These are phyloP conservation scores for Colletes gigas DNA, from an alignment of 1,140 invertebrate genomes.

Conservation along the genomic window DNA sequence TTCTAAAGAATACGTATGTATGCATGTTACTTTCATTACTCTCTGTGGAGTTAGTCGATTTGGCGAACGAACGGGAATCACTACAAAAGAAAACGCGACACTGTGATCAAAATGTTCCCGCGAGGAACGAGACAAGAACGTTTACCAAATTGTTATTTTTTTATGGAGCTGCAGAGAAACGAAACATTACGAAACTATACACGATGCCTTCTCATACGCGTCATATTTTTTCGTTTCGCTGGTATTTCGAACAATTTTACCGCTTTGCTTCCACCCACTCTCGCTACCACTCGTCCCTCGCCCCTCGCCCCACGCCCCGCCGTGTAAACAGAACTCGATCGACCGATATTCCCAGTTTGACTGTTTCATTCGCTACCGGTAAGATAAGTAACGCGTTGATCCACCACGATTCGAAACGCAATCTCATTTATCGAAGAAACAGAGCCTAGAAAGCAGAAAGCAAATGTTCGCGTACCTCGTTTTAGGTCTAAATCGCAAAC, in stretches of 20 bases:
- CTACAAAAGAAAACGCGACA: neutral
- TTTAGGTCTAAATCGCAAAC: no score
- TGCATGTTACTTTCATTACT: no score
- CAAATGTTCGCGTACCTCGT: no score
- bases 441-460: no score
- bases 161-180: neutral
- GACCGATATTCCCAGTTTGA: neutral
- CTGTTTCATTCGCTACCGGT: neutral
- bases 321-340: neutral
- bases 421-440: neutral
- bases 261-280: neutral
- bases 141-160: constrained; percentile 9
- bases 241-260: neutral
- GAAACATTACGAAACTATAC: neutral
- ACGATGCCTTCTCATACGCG: neutral
- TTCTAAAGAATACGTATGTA: no score
- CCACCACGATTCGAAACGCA: neutral
- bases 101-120: neutral
- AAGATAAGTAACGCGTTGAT: neutral
- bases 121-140: neutral
- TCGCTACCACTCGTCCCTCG: no score
- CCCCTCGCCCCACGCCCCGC: no score
- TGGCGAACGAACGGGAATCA: no score
- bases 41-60: no score
- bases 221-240: neutral